A percentile compares a stretch with the other conserved stretches of the same genome.
phyloP scores from a whole-genome alignment of 2,888 invertebrate genomes.

The Macropis europaea region DNA sequence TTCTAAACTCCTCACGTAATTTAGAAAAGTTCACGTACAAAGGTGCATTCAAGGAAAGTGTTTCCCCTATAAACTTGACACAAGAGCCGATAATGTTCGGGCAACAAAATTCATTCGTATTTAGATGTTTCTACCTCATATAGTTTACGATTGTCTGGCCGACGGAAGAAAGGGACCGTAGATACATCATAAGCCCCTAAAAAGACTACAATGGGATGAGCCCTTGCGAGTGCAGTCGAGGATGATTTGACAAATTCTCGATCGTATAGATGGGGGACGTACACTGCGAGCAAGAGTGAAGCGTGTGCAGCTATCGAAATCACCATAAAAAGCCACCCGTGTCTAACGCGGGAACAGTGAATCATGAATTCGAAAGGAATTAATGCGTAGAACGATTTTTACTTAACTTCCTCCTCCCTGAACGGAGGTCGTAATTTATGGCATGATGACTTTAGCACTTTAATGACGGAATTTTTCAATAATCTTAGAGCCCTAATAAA shows the following conservation, averaged over 20 bases:
- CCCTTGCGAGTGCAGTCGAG: conserved; percentile 63
- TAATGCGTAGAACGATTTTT: conserved; percentile 39
- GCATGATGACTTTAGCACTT: not conserved
- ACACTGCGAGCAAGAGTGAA: conserved; percentile 32
- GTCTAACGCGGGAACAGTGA: conserved; percentile 39
- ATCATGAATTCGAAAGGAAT: conserved; percentile 56
- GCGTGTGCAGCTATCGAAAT: conserved; percentile 64
- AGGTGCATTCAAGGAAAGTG: not conserved
- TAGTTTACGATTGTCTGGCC: conserved; percentile 73
- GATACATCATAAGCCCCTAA: conserved; percentile 64
- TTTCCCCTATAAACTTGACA: not conserved
- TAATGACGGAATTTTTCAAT: not conserved
- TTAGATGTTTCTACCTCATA: conserved; percentile 76
- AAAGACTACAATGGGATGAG: conserved; percentile 62
- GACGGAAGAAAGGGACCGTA: conserved; percentile 64
- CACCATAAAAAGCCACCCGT: conserved; percentile 68
- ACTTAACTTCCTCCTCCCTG: not conserved
- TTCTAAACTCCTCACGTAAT: no score
- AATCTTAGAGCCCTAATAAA: not conserved
- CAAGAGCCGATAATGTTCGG: conserved; percentile 14
- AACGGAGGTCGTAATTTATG: conserved; percentile 9
- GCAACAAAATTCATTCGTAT: conserved; percentile 61
- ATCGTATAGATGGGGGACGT: conserved; percentile 45
- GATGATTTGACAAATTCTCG: conserved; percentile 71
- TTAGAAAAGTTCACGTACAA: not conserved